These are phyloP conservation scores for Leguminivora glycinivorella DNA, from an alignment of 1,140 invertebrate genomes.

Conservation along the genomic window DNA sequence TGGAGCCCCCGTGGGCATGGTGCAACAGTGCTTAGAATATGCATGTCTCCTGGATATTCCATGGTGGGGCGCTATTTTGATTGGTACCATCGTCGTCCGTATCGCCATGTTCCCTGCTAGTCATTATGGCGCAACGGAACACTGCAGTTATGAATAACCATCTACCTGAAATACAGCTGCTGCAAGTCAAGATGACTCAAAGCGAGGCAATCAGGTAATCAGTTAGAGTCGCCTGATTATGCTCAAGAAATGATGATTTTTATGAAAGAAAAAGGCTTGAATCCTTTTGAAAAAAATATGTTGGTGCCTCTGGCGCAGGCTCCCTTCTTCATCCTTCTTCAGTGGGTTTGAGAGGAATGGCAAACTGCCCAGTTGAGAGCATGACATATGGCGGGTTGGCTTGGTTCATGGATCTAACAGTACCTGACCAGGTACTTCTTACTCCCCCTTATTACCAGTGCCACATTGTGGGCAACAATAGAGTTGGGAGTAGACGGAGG, in stretches of 20 bases:
- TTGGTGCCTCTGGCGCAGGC: conserved; percentile 90
- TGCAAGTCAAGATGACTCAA: conserved; percentile 92
- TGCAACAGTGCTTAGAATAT: conserved; percentile 89
- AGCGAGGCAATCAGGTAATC: conserved; percentile 89
- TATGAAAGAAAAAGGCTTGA: conserved; percentile 90
- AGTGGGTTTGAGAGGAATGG: conserved; percentile 90
- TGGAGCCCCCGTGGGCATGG: conserved; percentile 87
- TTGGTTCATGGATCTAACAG: conserved; percentile 96
- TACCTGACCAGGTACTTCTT: conserved; percentile 94
- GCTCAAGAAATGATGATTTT: conserved; percentile 87
- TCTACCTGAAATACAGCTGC: conserved; percentile 87
- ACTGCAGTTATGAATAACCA: conserved; percentile 88
- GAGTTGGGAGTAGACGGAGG: conserved; percentile 91
- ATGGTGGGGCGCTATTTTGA: conserved; percentile 93
- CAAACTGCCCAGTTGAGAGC: conserved; percentile 92
- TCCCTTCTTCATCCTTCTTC: conserved; percentile 95
- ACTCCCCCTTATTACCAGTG: conserved; percentile 91
- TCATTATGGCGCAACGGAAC: conserved; percentile 89
- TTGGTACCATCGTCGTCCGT: conserved; percentile 88
- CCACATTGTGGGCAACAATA: conserved; percentile 89
- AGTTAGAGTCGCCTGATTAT: conserved; percentile 86
- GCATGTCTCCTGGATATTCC: conserved; percentile 89
- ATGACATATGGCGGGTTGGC: conserved; percentile 92
- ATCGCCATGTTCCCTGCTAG: conserved; percentile 89
- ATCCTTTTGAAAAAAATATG: conserved; percentile 89